Evolutionary conservation across 1,140 invertebrate genomes (phyloP).

Genomic region (Drosophila navojoa): DNA sequence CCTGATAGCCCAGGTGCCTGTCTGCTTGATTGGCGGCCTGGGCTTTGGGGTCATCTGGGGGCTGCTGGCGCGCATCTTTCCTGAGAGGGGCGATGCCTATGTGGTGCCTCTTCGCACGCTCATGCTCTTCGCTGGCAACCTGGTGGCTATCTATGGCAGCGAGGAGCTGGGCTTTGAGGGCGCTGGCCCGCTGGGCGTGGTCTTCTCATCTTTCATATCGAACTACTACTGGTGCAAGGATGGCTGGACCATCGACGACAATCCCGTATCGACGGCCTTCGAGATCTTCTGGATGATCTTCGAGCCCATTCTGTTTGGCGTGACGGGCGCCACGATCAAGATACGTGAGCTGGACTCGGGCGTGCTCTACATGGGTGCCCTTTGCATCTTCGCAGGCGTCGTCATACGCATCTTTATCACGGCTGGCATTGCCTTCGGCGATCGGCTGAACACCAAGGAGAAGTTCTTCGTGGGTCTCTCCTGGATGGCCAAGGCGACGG

Average conservation of each 20-base stretch:
- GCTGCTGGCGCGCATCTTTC: constrained; percentile 88
- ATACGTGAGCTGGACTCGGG: constrained; percentile 87
- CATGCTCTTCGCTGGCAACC: constrained; percentile 90
- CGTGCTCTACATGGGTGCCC: constrained; percentile 86
- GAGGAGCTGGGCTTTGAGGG: constrained; percentile 91
- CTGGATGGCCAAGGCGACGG: constrained; percentile 97
- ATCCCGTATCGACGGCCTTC: constrained; percentile 94
- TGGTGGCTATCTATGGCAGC: constrained; percentile 93
- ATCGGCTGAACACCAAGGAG: constrained; percentile 93
- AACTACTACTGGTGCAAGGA: constrained; percentile 90
- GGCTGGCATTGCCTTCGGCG: constrained; percentile 87
- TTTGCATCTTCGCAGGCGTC: constrained; percentile 86
- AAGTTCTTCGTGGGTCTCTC: constrained; percentile 93
- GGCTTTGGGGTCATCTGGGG: constrained; percentile 91
- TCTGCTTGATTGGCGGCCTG: constrained; percentile 90
- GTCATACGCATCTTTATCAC: constrained; percentile 88
- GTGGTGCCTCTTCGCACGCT: constrained; percentile 90
- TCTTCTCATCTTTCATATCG: constrained; percentile 93
- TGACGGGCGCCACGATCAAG: constrained; percentile 95
- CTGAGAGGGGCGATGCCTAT: constrained; percentile 91
- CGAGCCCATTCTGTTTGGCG: constrained; percentile 95
- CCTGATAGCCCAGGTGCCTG: constrained; percentile 88
- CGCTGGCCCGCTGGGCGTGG: constrained; percentile 92
- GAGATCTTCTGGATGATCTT: constrained; percentile 97
- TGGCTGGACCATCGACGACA: constrained; percentile 93